Conservation (phyloP, 2,888 invertebrate species). For the Drosophila picticornis region DNA sequence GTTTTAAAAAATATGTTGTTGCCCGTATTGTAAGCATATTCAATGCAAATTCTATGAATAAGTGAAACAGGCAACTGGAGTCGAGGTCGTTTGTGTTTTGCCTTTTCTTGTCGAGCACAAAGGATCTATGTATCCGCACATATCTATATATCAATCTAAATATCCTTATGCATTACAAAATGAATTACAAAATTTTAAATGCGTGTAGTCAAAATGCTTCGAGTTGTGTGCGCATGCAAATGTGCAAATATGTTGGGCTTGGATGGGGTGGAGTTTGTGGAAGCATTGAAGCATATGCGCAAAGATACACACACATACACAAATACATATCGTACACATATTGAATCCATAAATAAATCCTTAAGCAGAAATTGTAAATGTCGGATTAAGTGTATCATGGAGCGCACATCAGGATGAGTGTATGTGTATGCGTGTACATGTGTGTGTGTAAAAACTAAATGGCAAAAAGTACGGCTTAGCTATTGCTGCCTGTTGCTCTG, state of each 20-base stretch:
- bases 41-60: conserved; percentile 32
- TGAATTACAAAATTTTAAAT: conserved; percentile 63
- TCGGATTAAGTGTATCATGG: conserved; percentile 78
- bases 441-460: conserved; percentile 68
- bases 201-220: conserved; percentile 63
- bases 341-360: conserved; percentile 81
- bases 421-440: conserved; percentile 14
- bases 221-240: conserved; percentile 57
- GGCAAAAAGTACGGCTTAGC: conserved; percentile 53
- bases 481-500: conserved; percentile 29
- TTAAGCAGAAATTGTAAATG: conserved; percentile 82
- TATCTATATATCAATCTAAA: conserved; percentile 19
- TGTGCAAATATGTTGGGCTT: conserved; percentile 13
- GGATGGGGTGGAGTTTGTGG: conserved; percentile 7
- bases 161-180: conserved; percentile 65
- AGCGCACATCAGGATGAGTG: conserved; percentile 24
- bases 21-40: background rate
- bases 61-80: conserved; percentile 12
- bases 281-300: conserved; percentile 61
- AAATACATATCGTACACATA: conserved; percentile 56
- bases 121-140: conserved; percentile 15
- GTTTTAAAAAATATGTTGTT: background rate
- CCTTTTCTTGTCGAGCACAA: conserved; percentile 22
- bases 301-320: conserved; percentile 46
- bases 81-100: conserved; percentile 13